phyloP scores from a whole-genome alignment of 2,113 vertebrate genomes.

The Shinisaurus crocodilurus region DNA sequence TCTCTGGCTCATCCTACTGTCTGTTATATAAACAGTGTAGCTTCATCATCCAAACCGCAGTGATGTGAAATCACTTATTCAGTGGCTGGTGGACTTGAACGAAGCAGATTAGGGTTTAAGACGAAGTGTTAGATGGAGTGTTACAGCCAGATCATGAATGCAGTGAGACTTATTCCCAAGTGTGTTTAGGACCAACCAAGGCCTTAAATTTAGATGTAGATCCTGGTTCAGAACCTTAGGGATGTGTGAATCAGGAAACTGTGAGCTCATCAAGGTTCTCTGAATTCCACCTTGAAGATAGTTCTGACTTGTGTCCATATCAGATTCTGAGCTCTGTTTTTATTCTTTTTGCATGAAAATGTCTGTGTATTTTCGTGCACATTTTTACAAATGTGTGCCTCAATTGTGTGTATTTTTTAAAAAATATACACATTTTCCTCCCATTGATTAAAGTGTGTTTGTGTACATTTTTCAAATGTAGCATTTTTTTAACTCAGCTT shows the following conservation, averaged over 20 bases:
- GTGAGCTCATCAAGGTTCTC: no score
- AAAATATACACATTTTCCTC: no score
- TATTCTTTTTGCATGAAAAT: no score
- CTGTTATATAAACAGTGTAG: constrained; percentile 44
- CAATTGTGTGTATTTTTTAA: no score
- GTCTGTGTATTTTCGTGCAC: no score
- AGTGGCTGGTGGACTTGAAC: not conserved
- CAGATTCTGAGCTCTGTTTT: no score
- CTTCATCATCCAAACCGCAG: constrained; percentile 15
- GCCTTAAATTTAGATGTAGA: not conserved
- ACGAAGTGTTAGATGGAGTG: not conserved
- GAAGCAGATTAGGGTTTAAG: not conserved
- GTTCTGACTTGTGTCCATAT: no score
- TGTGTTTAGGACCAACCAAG: not conserved
- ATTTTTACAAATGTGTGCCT: no score
- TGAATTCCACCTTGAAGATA: no score
- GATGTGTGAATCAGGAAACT: no score
- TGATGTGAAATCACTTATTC: constrained; percentile 1
- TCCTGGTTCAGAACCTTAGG: not conserved
- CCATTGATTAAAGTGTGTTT: no score
- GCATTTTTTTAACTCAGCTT: no score
- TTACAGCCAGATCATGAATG: not conserved
- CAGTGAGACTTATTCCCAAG: not conserved
- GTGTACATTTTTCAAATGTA: not conserved
- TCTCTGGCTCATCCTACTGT: constrained; percentile 28